Evolutionary conservation across 2,113 vertebrate species (phyloP), one percentile per base, ranked within the genome.

Genomic region (Albula goreensis): DNA sequence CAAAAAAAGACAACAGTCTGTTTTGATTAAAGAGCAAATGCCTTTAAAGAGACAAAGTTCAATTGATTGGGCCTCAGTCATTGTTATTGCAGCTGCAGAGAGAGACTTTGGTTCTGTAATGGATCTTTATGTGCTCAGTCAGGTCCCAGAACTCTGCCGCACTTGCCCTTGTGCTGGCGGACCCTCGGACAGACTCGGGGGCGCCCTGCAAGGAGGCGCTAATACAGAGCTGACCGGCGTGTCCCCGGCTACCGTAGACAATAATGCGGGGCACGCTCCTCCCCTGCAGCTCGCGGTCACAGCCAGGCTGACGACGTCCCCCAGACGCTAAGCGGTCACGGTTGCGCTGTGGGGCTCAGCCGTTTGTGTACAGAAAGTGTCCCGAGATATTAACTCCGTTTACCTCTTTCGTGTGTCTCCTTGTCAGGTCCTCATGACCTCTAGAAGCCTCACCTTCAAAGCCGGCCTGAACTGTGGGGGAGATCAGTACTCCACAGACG

Each of bases 401-500:
- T 9, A 56, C 15, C 60, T 19, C 60, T n/a, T n/a, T 31, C 70
- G 10, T 22, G 22, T 57, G 60, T 60, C 41, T 48, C 66, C 50
- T 52, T 41, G 31, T 41, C 31, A 1, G 31, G 31, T 41, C 56
- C 77, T 12, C 10, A 48, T 60, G 48, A 3, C 78, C 0, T 41
- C 74, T 31, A 17, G 77, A 52, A 60, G 19, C 48, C n/a, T 60
- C 15, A 60, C 50, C 81, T 22, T 31, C 70, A 41, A 60, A 87
- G 88, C 78, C 81, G 63, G 70, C 85, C n/a, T 66, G 86, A 90
- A 82, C 78, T 80, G 60, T 41, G 80, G 85, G 83, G 83, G 86
- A 80, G 85, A 90, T 90, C 89, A 78, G 88, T 87, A 83, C 82
- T 85, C 85, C 78, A 84, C 88, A 87, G 87, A 88, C 87, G 87